phyloP scores from a whole-genome alignment of 2,113 vertebrate genomes.

The Nettapus auritus region DNA sequence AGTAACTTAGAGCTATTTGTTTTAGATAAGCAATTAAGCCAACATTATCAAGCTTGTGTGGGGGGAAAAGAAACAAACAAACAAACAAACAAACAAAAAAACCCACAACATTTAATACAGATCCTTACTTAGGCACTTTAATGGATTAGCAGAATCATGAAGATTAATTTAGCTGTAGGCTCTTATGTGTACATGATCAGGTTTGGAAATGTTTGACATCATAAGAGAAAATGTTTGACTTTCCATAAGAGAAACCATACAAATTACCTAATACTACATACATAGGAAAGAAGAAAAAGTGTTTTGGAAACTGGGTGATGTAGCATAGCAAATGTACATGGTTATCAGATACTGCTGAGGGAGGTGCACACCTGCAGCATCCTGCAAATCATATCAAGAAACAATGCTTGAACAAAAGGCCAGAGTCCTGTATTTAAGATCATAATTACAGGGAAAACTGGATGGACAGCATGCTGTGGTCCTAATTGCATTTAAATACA shows the following conservation, averaged over 20 bases:
- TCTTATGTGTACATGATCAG: not conserved
- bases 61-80: not conserved
- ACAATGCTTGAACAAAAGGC: constrained; percentile 18
- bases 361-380: constrained; percentile 42
- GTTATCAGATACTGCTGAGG: constrained; percentile 11
- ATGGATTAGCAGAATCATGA: not conserved
- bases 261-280: not conserved
- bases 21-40: constrained; percentile 35
- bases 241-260: not conserved
- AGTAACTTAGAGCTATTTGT: constrained; percentile 2
- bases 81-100: not conserved
- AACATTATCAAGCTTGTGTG: not conserved
- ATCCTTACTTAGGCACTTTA: not conserved
- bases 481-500: constrained; percentile 68
- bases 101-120: not conserved
- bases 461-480: constrained; percentile 12
- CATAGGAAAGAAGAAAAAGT: not conserved
- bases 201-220: not conserved
- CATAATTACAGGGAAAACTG: constrained; percentile 62
- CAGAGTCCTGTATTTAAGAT: constrained; percentile 36
- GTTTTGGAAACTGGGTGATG: not conserved
- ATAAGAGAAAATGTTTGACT: too few relatives aligned
- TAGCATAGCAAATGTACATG: not conserved
- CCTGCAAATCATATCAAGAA: constrained; percentile 25
- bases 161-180: not conserved